Percentiles rank a stretch among this genome's conserved stretches.
phyloP scores from a whole-genome alignment of 1,140 invertebrate species.

The Drosophila seguyi region DNA sequence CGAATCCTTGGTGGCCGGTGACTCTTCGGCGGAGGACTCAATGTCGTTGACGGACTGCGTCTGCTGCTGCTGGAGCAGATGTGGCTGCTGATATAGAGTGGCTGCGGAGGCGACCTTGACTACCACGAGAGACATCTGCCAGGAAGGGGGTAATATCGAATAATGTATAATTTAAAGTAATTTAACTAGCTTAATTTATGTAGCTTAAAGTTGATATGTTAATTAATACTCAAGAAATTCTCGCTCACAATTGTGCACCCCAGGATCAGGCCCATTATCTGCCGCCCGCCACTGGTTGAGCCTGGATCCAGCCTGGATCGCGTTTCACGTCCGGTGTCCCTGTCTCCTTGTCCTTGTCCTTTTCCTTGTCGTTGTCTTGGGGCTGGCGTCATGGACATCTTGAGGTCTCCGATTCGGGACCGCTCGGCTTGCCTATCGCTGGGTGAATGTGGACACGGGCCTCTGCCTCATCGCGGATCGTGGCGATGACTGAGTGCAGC shows the following conservation, averaged over 20 bases:
- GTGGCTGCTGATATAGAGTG: constrained; percentile 67
- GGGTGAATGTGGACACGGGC: constrained; percentile 49
- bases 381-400: constrained; percentile 66
- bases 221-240: neutral
- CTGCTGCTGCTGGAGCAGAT: constrained; percentile 52
- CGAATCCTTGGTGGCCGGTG: constrained; percentile 11
- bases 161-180: too few relatives aligned
- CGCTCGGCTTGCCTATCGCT: constrained; percentile 53
- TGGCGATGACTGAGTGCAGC: constrained; percentile 74
- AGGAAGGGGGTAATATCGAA: neutral
- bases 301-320: constrained; percentile 61
- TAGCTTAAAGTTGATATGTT: too few relatives aligned
- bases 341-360: constrained; percentile 26
- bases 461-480: constrained; percentile 83
- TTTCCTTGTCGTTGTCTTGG: constrained; percentile 8
- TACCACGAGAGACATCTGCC: constrained; percentile 82
- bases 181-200: too few relatives aligned
- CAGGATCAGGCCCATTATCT: constrained; percentile 69
- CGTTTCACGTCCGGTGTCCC: constrained; percentile 20
- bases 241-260: constrained; percentile 76
- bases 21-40: constrained; percentile 40
- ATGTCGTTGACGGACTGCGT: constrained; percentile 57
- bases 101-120: constrained; percentile 81
- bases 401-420: constrained; percentile 47
- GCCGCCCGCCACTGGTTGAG: constrained; percentile 23